Percentiles rank a stretch among this genome's conserved stretches.
Evolutionary conservation across 2,113 vertebrate species (phyloP).

Genomic region (Cariama cristata): DNA sequence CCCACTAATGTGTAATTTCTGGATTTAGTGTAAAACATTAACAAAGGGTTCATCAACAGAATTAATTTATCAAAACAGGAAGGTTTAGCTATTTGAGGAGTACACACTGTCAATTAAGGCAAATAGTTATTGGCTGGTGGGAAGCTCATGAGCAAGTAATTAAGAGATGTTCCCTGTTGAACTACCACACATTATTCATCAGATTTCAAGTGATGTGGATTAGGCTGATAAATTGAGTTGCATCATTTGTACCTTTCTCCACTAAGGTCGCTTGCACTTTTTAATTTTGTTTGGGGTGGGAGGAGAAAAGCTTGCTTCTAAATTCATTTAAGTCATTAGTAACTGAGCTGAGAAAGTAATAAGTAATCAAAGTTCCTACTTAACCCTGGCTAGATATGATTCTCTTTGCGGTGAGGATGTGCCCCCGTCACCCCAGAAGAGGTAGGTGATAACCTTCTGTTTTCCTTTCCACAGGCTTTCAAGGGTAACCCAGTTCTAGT

Average conservation of each 20-base stretch:
- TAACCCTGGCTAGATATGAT: neutral
- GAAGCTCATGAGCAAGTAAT: neutral
- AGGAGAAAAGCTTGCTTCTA: neutral
- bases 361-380: neutral
- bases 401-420: neutral
- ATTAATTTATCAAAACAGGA: neutral
- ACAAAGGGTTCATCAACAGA: neutral
- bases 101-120: neutral
- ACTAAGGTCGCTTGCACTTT: neutral
- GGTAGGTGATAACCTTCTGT: neutral
- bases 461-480: neutral
- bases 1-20: neutral
- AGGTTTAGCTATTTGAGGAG: neutral
- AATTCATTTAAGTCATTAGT: neutral
- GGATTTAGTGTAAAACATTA: neutral
- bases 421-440: neutral
- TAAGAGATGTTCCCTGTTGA: slow-evolving; percentile 5
- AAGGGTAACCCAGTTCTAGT: neutral
- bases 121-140: slow-evolving; percentile 11
- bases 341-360: neutral
- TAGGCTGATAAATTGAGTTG: neutral
- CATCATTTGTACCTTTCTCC: neutral
- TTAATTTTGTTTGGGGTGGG: neutral
- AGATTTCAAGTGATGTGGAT: neutral
- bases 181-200: neutral